Evolutionary conservation across 2,888 invertebrate genomes (phyloP).

Genomic region (Iselma pallidipennis): DNA sequence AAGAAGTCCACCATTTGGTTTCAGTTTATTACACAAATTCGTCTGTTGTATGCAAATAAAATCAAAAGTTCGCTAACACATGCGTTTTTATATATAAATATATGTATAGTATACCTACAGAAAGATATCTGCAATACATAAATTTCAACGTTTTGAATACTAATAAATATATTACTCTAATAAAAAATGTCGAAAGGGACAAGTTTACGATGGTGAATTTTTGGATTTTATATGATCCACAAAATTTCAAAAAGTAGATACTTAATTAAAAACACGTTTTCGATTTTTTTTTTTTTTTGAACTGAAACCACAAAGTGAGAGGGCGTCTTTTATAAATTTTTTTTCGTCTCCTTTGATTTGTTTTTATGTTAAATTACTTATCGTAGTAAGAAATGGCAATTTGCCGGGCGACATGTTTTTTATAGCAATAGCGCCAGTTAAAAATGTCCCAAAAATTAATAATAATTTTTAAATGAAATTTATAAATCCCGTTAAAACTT

Average conservation of each 20-base stretch:
- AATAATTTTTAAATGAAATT: conserved; percentile 9
- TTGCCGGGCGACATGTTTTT: neutral
- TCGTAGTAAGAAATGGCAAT: neutral
- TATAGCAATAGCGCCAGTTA: neutral
- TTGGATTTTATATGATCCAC: neutral
- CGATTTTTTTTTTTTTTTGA: neutral
- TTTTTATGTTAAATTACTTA: too few relatives aligned
- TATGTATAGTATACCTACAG: neutral
- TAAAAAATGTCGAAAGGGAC: neutral
- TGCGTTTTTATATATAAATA: too few relatives aligned
- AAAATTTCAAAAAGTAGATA: neutral
- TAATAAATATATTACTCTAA: neutral
- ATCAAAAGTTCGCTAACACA: too few relatives aligned
- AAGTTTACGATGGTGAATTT: neutral
- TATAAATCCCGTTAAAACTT: conserved; percentile 15
- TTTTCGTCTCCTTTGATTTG: too few relatives aligned
- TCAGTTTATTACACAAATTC: neutral
- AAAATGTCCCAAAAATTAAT: neutral
- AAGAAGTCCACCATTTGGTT: neutral
- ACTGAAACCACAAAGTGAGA: too few relatives aligned
- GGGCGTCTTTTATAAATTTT: too few relatives aligned
- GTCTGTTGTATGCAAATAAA: neutral
- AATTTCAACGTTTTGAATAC: neutral
- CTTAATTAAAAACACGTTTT: neutral
- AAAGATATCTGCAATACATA: neutral